Evolutionary conservation across 2,113 vertebrate genomes (phyloP), one percentile per base, ranked within the genome.

Genomic region (Micromys minutus): DNA sequence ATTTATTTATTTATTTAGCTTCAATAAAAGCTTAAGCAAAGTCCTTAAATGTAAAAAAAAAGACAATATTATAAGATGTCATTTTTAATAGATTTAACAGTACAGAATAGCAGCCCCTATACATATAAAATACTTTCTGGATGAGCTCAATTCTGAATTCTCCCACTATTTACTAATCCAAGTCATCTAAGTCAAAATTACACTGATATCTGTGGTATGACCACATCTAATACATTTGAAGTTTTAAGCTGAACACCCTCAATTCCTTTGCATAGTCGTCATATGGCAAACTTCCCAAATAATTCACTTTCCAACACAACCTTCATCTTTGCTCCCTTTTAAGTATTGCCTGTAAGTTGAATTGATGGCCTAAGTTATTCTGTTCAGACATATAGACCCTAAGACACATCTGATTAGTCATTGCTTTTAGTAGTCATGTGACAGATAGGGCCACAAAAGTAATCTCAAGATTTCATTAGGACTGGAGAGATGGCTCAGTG

Each of bases 51-150:
- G 52, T 61, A 39, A 88, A 77, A 39, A 88, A 77, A 39, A 81
- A 72, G 36, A 19, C 63, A 71, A 87, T 69, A 50, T 4, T 77
- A 16, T 42, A 85, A 92, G 42, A 88, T 65, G 36, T 69, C 45
- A 39, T 34, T 74, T 91, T 88, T 19, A 87, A 84, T 12, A 83
- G 7, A 94, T 57, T 90, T 89, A 88, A 90, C 21, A 91, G n/a
- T 42, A 61, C 21, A 90, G 45, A 93, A 39, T 0, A 77, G 69
- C 10, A 96, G 42, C 10, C 90, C 39, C 52, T 77, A 72, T 12
- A 90, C 39, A 87, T 26, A 87, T 10, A 74, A 85, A 69, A 75
- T 12, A 87, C 29, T 31, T 95, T n/a, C 65, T 55, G 7, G 19
- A 87, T 29, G 31, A 94, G 79, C 21, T 55, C 69, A 92, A 69